Percentiles rank a stretch among this genome's conserved stretches.
phyloP scores from a whole-genome alignment of 2,113 vertebrate species.

The Centrocercus urophasianus region DNA sequence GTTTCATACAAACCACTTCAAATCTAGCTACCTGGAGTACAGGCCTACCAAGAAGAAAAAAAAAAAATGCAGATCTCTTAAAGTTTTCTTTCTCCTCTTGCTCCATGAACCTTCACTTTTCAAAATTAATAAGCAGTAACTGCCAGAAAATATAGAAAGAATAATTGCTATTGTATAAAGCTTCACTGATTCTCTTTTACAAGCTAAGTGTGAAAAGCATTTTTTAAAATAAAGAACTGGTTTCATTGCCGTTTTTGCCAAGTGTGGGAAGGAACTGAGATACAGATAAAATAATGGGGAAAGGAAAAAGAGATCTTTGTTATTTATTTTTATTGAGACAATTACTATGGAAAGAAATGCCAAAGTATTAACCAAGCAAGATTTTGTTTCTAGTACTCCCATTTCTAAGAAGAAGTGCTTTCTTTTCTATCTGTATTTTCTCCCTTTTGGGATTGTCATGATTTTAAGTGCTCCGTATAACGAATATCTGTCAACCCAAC shows the following conservation, averaged over 20 bases:
- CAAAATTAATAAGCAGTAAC: background rate
- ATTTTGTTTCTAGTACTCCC: background rate
- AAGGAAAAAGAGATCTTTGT: background rate
- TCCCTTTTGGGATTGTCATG: background rate
- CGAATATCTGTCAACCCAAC: background rate
- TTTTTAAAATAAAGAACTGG: background rate
- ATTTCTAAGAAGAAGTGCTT: background rate
- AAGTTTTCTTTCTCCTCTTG: background rate
- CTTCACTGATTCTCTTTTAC: background rate
- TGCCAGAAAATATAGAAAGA: background rate
- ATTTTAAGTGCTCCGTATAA: background rate
- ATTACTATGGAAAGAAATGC: background rate
- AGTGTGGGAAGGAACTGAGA: background rate
- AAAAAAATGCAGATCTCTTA: background rate
- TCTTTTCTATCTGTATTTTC: background rate
- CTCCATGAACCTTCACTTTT: background rate
- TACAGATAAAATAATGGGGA: background rate
- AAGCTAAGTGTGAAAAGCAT: background rate
- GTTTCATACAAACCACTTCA: background rate
- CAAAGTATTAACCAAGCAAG: background rate
- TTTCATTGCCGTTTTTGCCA: background rate
- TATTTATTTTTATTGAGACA: background rate
- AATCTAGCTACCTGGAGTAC: background rate
- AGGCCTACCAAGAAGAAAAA: background rate
- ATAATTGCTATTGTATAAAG: background rate